Evolutionary conservation across 2,888 invertebrate species (phyloP).

Genomic region (Parasteatoda lunata): DNA sequence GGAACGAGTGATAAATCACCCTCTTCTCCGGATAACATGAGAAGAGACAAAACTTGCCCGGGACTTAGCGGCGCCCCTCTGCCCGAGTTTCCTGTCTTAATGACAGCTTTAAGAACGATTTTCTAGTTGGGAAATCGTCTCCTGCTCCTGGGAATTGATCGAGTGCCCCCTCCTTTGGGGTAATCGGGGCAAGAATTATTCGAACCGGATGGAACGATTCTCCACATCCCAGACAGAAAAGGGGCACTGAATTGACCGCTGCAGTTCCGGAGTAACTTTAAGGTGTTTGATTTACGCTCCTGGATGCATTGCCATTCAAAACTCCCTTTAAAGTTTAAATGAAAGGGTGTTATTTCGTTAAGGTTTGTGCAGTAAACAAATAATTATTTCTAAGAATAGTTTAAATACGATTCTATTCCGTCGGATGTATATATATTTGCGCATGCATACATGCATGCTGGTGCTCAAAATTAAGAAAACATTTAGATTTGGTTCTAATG

Average conservation of each 20-base stretch:
- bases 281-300: too few species aligned
- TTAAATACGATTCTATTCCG: too few species aligned
- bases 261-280: background rate
- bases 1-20: slow-evolving; percentile 13
- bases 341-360: too few species aligned
- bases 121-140: slow-evolving; percentile 14
- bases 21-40: slow-evolving; percentile 11
- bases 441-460: too few species aligned
- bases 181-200: slow-evolving; percentile 37
- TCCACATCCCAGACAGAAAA: background rate
- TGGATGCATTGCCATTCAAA: too few species aligned
- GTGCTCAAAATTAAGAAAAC: too few species aligned
- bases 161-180: background rate
- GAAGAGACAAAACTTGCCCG: background rate
- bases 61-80: slow-evolving; percentile 38
- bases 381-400: too few species aligned
- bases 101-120: slow-evolving; percentile 60
- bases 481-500: too few species aligned
- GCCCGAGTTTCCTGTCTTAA: slow-evolving; percentile 22
- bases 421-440: too few species aligned
- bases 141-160: slow-evolving; percentile 37
- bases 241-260: background rate
- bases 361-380: too few species aligned
- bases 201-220: slow-evolving; percentile 9
- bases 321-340: too few species aligned